Evolutionary conservation across 2,113 vertebrate genomes (phyloP), one percentile per base, ranked within the genome.

Genomic region (Trematocara zebra): DNA sequence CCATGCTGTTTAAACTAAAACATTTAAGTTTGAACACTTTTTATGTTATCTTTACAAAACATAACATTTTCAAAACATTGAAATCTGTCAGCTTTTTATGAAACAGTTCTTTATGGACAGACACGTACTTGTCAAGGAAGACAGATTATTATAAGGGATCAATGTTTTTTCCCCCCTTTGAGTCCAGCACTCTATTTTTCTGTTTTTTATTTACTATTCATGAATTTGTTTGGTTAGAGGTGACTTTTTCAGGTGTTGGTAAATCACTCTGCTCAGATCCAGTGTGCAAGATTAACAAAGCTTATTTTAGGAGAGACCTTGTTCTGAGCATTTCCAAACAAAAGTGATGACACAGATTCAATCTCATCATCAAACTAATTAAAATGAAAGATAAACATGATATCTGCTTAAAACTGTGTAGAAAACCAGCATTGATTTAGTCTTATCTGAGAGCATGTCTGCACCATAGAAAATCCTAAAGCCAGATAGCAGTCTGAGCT

Each of bases 371-470:
- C 33, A 33, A 82, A 86, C 51, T 84, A 87, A 89, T 94, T 86
- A 83, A 90, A 92, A 54, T 53, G 47, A 90, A 84, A 83, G 87
- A 74, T 85, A 86, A 84, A 57, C 56, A 84, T 44, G 81, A 87
- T 90, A 91, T 88, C 83, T 85, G 90, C 61, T 83, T 88, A 67
- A 89, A 95, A 81, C 44, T 76, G 88, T 82, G 88, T 28, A 72
- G 87, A 87, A 87, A 88, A 52, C 42, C 59, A 59, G 76, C 89
- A 95, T 92, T 82, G 90, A 95, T 94, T 90, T 74, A 44, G 42
- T 40, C 83, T 87, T 91, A 94, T 95, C 92, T 90, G 67, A 56
- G 81, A 81, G 78, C 91, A 93, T 59, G 93, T 93, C 90, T 88
- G 83, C 80, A 93, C 89, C 88, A 84, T 82, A 80, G 83, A 86